Conservation (phyloP, 2,888 invertebrate genomes). For the Parasteatoda lunata region DNA sequence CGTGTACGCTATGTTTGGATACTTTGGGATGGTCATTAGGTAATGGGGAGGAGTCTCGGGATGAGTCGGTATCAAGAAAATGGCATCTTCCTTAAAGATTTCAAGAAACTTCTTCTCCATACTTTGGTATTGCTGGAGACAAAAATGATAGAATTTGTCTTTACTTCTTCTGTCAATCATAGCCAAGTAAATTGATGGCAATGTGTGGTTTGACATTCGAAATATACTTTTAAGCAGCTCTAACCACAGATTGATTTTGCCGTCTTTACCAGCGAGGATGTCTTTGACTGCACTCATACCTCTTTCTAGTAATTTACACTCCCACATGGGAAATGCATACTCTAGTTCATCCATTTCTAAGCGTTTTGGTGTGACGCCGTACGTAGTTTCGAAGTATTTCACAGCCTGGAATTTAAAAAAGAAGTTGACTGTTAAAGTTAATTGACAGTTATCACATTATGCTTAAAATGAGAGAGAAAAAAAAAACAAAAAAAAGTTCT, state of each 20-base stretch:
- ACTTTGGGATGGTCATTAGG: constrained; percentile 85
- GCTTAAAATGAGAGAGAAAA: too few species aligned
- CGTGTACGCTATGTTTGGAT: constrained; percentile 90
- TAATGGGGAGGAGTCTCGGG: constrained; percentile 92
- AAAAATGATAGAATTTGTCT: constrained; percentile 18
- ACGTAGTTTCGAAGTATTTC: constrained; percentile 74
- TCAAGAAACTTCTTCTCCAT: constrained; percentile 29
- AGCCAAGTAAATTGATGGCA: constrained; percentile 31
- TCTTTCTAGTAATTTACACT: constrained; percentile 72
- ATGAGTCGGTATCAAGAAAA: constrained; percentile 91
- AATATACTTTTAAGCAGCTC: constrained; percentile 25
- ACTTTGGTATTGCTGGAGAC: constrained; percentile 8
- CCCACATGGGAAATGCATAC: constrained; percentile 74
- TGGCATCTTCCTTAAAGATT: constrained; percentile 79
- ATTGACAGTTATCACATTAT: too few species aligned
- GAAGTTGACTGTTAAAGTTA: too few species aligned
- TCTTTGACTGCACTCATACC: constrained; percentile 70
- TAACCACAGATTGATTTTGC: constrained; percentile 74
- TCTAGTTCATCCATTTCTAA: constrained; percentile 76
- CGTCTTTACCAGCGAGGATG: constrained; percentile 58
- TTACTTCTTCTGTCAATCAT: constrained; percentile 24
- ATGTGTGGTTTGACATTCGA: constrained; percentile 21
- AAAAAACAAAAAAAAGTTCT: too few species aligned
- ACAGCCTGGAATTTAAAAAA: constrained; percentile 21
- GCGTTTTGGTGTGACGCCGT: constrained; percentile 80